These are phyloP conservation scores for Volucella inflata DNA, from an alignment of 2,888 invertebrate genomes.

Conservation along the genomic window DNA sequence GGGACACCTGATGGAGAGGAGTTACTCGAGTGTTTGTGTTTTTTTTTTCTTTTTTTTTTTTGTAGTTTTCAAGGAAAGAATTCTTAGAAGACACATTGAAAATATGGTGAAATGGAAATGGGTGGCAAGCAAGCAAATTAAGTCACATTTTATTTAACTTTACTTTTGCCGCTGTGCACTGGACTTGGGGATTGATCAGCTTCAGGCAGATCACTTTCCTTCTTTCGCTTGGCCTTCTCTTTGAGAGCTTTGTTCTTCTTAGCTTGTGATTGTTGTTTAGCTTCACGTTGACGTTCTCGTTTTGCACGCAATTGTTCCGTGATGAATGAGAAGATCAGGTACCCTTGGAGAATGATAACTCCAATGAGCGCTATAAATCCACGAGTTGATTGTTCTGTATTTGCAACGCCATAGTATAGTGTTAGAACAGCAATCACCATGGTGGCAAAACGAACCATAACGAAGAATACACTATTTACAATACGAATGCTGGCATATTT, in stretches of 20 bases:
- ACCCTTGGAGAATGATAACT: slow-evolving; percentile 92
- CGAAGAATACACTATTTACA: slow-evolving; percentile 92
- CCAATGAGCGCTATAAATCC: slow-evolving; percentile 90
- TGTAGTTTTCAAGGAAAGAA: slow-evolving; percentile 14
- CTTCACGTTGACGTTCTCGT: slow-evolving; percentile 82
- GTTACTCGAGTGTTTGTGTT: slow-evolving; percentile 22
- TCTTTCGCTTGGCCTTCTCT: slow-evolving; percentile 87
- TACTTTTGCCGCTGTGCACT: slow-evolving; percentile 69
- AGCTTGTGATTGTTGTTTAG: slow-evolving; percentile 80
- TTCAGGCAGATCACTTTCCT: slow-evolving; percentile 95
- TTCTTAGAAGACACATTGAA: slow-evolving; percentile 59
- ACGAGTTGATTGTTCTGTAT: slow-evolving; percentile 86
- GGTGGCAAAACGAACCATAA: slow-evolving; percentile 93
- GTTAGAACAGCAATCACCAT: slow-evolving; percentile 96
- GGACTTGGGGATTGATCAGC: slow-evolving; percentile 89
- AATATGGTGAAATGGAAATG: slow-evolving; percentile 50
- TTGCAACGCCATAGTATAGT: slow-evolving; percentile 96
- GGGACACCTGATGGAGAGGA: slow-evolving; percentile 35
- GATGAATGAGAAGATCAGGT: slow-evolving; percentile 95
- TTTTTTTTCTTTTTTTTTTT: slow-evolving; percentile 18
- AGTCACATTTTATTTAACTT: slow-evolving; percentile 65
- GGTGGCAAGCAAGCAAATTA: slow-evolving; percentile 22
- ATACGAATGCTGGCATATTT: slow-evolving; percentile 89
- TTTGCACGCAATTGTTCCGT: slow-evolving; percentile 90
- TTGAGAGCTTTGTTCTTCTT: slow-evolving; percentile 83